A percentile compares a stretch with the other conserved stretches of the same genome.
Conservation (phyloP, 2,113 vertebrate genomes). For the Oxyruncus cristatus region DNA sequence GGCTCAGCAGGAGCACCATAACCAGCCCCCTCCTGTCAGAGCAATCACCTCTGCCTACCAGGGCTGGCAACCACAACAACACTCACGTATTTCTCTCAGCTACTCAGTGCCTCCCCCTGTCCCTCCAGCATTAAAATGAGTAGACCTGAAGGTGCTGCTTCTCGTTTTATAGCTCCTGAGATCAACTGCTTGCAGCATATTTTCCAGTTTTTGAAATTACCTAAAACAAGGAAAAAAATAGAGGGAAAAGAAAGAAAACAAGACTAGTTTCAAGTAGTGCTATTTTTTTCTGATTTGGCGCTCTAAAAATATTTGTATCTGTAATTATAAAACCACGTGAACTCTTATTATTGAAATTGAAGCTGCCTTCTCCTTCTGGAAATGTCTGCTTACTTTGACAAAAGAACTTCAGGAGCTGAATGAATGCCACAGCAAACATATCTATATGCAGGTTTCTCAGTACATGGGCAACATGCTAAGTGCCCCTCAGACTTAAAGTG, state of each 20-base stretch:
- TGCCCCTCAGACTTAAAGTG: neutral
- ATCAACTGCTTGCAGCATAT: neutral
- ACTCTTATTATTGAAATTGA: neutral
- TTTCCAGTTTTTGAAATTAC: neutral
- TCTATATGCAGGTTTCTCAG: neutral
- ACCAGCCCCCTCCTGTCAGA: neutral
- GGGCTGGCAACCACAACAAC: neutral
- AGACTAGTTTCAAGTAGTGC: neutral
- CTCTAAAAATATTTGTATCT: neutral
- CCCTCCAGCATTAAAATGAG: neutral
- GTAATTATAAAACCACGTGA: neutral
- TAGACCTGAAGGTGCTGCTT: neutral
- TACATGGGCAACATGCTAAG: neutral
- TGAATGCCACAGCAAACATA: neutral
- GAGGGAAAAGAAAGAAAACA: neutral
- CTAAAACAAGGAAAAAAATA: neutral
- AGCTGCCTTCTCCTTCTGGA: neutral
- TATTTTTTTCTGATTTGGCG: neutral
- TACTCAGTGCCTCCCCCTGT: neutral
- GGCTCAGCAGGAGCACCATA: neutral
- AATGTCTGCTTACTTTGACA: neutral
- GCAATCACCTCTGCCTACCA: neutral
- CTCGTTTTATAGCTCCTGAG: neutral
- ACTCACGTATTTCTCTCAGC: neutral
- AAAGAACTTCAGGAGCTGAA: slow-evolving; percentile 21